Percentiles rank a stretch among this genome's conserved stretches.
phyloP scores from a whole-genome alignment of 2,888 invertebrate species.

The Palloptera scutellata region DNA sequence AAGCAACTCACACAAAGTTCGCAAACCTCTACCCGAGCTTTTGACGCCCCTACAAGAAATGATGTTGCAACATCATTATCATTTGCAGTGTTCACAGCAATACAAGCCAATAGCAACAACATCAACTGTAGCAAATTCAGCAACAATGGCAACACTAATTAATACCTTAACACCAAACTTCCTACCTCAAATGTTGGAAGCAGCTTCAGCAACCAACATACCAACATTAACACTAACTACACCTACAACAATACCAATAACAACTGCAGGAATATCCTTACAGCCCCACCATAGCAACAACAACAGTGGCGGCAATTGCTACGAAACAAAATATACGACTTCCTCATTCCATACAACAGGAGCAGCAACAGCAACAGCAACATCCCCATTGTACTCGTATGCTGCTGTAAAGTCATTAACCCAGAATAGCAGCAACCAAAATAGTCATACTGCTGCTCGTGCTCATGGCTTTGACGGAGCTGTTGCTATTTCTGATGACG shows the following conservation, averaged over 20 bases:
- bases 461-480: background rate
- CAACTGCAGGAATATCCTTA: conserved; percentile 37
- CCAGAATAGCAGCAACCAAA: conserved; percentile 42
- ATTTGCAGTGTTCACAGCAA: conserved; percentile 41
- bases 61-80: conserved; percentile 53
- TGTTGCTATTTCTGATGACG: background rate
- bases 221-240: too few relatives aligned
- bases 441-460: conserved; percentile 20
- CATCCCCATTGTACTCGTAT: conserved; percentile 14
- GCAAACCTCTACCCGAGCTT: conserved; percentile 45
- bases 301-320: background rate
- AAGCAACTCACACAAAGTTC: conserved; percentile 31
- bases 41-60: conserved; percentile 55
- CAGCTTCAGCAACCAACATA: conserved; percentile 30
- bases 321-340: background rate
- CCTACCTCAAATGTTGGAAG: conserved; percentile 31
- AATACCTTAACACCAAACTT: conserved; percentile 24
- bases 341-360: conserved; percentile 13
- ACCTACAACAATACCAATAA: conserved; percentile 23
- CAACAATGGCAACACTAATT: conserved; percentile 33
- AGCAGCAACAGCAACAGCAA: conserved; percentile 13
- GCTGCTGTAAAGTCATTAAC: conserved; percentile 53
- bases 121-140: conserved; percentile 13
- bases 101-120: background rate
- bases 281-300: conserved; percentile 30